A percentile compares a stretch with the other conserved stretches of the same genome.
These are phyloP conservation scores for Pachycephala philippinensis DNA, from an alignment of 2,113 vertebrate species.

Conservation along the genomic window DNA sequence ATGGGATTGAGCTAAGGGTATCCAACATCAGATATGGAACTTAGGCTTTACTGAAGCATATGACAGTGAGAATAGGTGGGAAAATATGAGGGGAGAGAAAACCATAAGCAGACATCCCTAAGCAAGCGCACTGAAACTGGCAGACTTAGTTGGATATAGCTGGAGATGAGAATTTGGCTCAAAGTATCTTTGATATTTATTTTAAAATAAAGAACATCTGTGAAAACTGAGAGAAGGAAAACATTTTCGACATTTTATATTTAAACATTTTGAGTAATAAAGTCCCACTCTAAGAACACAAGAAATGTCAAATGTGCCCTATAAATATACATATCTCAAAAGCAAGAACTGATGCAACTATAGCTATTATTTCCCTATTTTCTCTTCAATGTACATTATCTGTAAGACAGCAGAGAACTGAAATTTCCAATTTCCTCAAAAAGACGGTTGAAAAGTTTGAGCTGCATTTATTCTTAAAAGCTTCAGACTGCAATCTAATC, in stretches of 20 bases:
- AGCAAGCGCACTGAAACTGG: not conserved
- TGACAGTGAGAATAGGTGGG: not conserved
- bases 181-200: constrained; percentile 40
- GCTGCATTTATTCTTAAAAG: not conserved
- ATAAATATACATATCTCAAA: not conserved
- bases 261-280: constrained; percentile 62
- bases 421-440: not conserved
- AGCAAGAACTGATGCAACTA: not conserved
- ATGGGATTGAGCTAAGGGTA: not conserved
- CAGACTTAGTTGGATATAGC: not conserved
- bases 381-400: not conserved
- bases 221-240: constrained; percentile 30
- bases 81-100: not conserved
- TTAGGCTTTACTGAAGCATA: not conserved
- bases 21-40: not conserved
- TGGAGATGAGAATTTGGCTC: constrained; percentile 9
- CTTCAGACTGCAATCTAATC: not conserved
- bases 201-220: constrained; percentile 55
- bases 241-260: constrained; percentile 45
- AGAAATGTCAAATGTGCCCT: constrained; percentile 19
- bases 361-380: not conserved
- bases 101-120: not conserved
- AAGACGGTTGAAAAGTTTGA: not conserved
- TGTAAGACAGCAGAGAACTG: not conserved
- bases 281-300: constrained; percentile 16